phyloP scores from a whole-genome alignment of 2,113 vertebrate genomes.

The Trematomus loennbergii region DNA sequence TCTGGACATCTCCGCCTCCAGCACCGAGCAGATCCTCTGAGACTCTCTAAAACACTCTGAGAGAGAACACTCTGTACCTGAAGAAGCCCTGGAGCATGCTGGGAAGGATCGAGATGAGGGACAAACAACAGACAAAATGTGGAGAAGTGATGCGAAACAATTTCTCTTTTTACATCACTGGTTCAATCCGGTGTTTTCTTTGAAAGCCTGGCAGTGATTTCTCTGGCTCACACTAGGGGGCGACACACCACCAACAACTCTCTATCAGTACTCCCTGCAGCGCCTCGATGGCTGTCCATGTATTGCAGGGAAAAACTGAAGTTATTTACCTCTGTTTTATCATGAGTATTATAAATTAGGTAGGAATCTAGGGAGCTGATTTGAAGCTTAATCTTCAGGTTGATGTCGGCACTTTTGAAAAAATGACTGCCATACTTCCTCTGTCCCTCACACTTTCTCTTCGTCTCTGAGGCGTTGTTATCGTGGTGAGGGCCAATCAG shows the following conservation, averaged over 20 bases:
- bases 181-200: conserved; percentile 1
- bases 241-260: conserved; percentile 42
- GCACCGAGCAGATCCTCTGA: conserved; percentile 96
- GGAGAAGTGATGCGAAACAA: conserved; percentile 9
- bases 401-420: not conserved
- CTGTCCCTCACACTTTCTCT: not conserved
- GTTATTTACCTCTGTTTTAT: too few relatives aligned
- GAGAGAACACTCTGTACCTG: conserved; percentile 32
- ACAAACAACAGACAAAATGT: conserved; percentile 1
- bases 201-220: not conserved
- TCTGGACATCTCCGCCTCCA: conserved; percentile 93
- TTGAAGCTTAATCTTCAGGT: not conserved
- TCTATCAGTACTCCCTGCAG: not conserved
- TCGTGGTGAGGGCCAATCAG: conserved; percentile 27
- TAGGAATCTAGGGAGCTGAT: not conserved
- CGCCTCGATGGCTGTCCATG: not conserved
- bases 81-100: conserved; percentile 2
- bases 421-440: not conserved
- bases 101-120: conserved; percentile 5
- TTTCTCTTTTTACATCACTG: not conserved
- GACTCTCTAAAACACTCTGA: conserved; percentile 26
- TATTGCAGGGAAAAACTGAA: not conserved
- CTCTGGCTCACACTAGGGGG: conserved; percentile 64
- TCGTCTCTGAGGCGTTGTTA: too few relatives aligned
- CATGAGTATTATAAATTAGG: not conserved